Evolutionary conservation across 2,797 vertebrate genomes (phyloP), one percentile per base, ranked within the genome.

Genomic region (Lophius americanus): DNA sequence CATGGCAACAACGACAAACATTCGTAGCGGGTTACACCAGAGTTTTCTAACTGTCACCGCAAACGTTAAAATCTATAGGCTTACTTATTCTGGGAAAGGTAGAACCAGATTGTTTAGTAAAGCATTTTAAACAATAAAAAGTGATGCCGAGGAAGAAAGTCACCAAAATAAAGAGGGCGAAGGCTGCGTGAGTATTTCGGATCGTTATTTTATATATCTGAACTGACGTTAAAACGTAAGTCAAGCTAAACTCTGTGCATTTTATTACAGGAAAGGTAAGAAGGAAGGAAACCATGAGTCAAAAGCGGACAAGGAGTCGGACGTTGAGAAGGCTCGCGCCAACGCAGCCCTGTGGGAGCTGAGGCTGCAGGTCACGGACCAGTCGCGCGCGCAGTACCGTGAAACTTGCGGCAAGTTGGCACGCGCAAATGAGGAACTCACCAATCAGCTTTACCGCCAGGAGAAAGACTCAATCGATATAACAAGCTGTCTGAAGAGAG

Each of bases 341-440:
- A 95, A 87, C 68, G 93, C 94, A 0, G 83, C 93, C 13, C 89
- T 97, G 2, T 96, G 96, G 96, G 96, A 97, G 89, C 82, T 94
- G 32, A 92, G 93, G 74, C 63, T 96, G 59, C 86, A 94, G 73
- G 77, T 92, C 55, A 91, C 91, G 0, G 94, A 95, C 50, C 80
- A 83, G 71, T 94, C 94, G 2, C 92, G 93, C 4, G 71, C 58
- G 4, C 91, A 95, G 42, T 93, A 93, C 73, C 92, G 91, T 0
- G 92, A 95, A 52, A 81, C 89, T 2, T 87, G 92, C 9, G 82
- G 81, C 9, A 89, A 69, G 53, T 73, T 95, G 52, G 94, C 94
- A 12, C 82, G 85, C 46, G 84, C 81, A 36, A 95, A 96, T 32
- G 93, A 93, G 14, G 90, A 94, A 4, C 90, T 96, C 60, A 93